Evolutionary conservation across 2,888 invertebrate genomes (phyloP).

Genomic region (Metalampra italica): DNA sequence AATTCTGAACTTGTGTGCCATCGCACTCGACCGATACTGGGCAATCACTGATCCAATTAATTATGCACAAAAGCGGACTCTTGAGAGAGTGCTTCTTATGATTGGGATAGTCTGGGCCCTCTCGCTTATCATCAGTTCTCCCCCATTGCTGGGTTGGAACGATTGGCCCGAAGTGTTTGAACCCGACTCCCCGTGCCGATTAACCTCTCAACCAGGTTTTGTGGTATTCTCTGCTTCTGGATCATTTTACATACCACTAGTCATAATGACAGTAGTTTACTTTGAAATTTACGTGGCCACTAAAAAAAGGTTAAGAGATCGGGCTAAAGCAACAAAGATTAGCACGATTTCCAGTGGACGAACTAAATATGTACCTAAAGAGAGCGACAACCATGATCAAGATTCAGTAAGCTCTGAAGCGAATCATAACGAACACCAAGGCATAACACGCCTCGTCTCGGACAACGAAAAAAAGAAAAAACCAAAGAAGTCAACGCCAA

Average conservation of each 20-base stretch:
- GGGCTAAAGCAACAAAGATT: slow-evolving; percentile 89
- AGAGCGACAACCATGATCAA: slow-evolving; percentile 77
- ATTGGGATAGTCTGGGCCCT: slow-evolving; percentile 93
- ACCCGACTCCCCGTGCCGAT: slow-evolving; percentile 87
- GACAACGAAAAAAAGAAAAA: slow-evolving; percentile 61
- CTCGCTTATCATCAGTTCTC: slow-evolving; percentile 92
- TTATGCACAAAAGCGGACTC: slow-evolving; percentile 94
- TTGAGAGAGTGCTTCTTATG: slow-evolving; percentile 90
- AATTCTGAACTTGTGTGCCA: slow-evolving; percentile 94
- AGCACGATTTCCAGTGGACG: slow-evolving; percentile 81
- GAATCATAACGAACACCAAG: slow-evolving; percentile 84
- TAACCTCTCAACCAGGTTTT: slow-evolving; percentile 93
- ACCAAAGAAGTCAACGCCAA: slow-evolving; percentile 51
- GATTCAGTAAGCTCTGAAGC: slow-evolving; percentile 92
- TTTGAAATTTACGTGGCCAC: slow-evolving; percentile 97
- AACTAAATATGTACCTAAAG: slow-evolving; percentile 68
- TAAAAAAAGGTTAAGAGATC: slow-evolving; percentile 87
- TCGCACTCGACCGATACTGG: slow-evolving; percentile 96
- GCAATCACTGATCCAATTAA: slow-evolving; percentile 97
- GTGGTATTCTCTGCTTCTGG: slow-evolving; percentile 95
- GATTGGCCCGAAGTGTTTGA: slow-evolving; percentile 94
- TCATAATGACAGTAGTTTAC: slow-evolving; percentile 97
- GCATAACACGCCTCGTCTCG: slow-evolving; percentile 49
- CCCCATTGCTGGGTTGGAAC: slow-evolving; percentile 95
- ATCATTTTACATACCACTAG: slow-evolving; percentile 95